Conservation (phyloP, 2,113 vertebrate species). For the Phrynosoma blainvillii region DNA sequence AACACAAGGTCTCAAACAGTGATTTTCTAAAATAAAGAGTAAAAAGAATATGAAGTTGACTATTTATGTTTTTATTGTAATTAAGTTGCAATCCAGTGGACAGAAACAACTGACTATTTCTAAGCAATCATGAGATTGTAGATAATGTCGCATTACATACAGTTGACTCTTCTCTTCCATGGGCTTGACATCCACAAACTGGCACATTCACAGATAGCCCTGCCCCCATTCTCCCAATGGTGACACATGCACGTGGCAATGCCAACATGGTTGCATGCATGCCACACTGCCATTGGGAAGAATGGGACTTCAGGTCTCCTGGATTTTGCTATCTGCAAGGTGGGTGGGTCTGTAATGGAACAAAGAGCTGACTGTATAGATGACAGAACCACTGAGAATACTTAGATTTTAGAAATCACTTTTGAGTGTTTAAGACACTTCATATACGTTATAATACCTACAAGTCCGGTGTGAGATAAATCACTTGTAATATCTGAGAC, state of each 20-base stretch:
- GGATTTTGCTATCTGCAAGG: no score
- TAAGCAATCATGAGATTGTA: background rate
- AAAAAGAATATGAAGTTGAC: slow-evolving; percentile 15
- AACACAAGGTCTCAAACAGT: background rate
- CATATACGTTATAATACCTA: no score
- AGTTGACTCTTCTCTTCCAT: no score
- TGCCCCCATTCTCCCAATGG: no score
- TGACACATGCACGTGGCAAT: no score
- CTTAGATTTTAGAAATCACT: background rate
- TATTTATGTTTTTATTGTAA: background rate
- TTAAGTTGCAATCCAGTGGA: background rate
- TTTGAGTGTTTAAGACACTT: background rate
- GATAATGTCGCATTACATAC: background rate
- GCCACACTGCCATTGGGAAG: no score
- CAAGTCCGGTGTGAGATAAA: no score
- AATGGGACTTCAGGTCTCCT: no score
- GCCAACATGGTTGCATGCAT: no score
- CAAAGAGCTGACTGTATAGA: background rate
- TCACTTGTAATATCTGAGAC: background rate
- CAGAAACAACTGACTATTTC: background rate
- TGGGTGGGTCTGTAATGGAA: no score
- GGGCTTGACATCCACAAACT: no score
- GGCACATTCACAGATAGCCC: no score
- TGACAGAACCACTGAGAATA: background rate
- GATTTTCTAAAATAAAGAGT: slow-evolving; percentile 6